Base-by-base conservation (phyloP, 2,113 vertebrate genomes). In the Pitta sordida region DNA sequence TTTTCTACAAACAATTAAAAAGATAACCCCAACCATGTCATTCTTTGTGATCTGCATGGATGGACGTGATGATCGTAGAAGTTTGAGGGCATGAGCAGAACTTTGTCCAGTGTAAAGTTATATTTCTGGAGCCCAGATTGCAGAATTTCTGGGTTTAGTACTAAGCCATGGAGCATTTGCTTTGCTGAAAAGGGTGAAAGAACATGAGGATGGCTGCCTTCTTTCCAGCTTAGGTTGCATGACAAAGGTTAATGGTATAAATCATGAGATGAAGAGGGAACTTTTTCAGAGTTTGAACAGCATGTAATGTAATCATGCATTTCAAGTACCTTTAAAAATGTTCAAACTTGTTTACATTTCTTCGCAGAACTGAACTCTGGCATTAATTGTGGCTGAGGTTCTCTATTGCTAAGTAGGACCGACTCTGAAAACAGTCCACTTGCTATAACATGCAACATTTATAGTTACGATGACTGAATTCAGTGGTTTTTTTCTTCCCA, bases 361-460 rank as follows among this genome's bases (percentile, higher is more conserved):
- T 80, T 71, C 51, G 41, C 15, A 73, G 43, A 90, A 39, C 55
- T 63, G 20, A 75, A 67, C 26, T 5, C 30, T 76, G 82, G 48
- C 55, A 76, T n/a, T 63, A 36, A 75, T 53, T 23, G 32, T 29
- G 27, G 16, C 67, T 67, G 95, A 78, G 75, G 69, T 82, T 91
- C 73, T 15, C 13, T 44, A 5, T 14, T 94, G n/a, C 86, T 92
- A 93, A 85, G 39, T 16, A 43, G 59, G 67, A 68, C 60, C 6
- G 6, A 51, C 62, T 64, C 16, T 89, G 82, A 93, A 78, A 86
- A 64, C 74, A 80, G 60, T 32, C 56, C 62, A 43, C 95, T 88
- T 95, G 94, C 90, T 91, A 71, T 58, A 65, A 91, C 95, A 83
- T 86, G 96, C 91, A 94, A 53, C 65, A 64, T 82, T 91, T 74